A percentile compares a stretch with the other conserved stretches of the same genome.
Conservation (phyloP, 2,888 invertebrate species). For the Conus canariensis region DNA sequence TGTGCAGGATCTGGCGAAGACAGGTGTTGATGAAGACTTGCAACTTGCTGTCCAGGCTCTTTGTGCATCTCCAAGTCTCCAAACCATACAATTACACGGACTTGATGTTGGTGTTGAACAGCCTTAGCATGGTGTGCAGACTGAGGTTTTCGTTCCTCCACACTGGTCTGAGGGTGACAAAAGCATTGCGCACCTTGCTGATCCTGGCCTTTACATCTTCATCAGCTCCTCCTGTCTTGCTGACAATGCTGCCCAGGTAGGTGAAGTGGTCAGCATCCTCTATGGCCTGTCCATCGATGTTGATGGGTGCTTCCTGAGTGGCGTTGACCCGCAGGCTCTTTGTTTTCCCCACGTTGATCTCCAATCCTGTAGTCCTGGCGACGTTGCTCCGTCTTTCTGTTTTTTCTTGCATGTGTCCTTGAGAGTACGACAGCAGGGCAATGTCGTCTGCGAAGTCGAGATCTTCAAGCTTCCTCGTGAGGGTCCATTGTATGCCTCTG, state of each 20-base stretch:
- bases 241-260: neutral
- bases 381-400: neutral
- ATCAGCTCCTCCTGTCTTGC: neutral
- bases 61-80: neutral
- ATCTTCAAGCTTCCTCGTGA: neutral
- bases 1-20: constrained; percentile 13
- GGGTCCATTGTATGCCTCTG: neutral
- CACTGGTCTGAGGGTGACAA: neutral
- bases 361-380: neutral
- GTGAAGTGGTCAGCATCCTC: neutral
- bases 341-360: constrained; percentile 30
- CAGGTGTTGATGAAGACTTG: constrained; percentile 32
- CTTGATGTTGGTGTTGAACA: neutral
- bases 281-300: constrained; percentile 6
- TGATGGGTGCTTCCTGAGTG: neutral
- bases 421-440: neutral
- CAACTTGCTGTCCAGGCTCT: constrained; percentile 4
- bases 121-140: neutral
- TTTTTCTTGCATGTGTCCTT: neutral
- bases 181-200: neutral
- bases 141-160: neutral
- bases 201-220: constrained; percentile 1
- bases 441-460: neutral
- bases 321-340: constrained; percentile 30
- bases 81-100: constrained; percentile 3